Conservation (phyloP, 2,888 invertebrate genomes). For the Strigamia maritima region DNA sequence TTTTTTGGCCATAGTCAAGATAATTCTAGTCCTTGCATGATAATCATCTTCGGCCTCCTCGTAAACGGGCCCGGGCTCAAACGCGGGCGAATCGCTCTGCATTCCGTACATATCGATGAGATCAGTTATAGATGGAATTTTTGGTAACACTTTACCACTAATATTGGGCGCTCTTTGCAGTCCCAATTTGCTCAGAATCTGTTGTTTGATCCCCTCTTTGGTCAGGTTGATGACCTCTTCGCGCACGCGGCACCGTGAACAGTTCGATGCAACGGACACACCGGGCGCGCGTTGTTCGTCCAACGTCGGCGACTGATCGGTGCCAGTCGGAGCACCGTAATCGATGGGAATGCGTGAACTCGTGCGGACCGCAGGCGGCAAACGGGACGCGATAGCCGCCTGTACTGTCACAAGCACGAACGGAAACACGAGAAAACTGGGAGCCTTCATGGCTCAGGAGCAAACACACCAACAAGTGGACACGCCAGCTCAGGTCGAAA, state of each 20-base stretch:
- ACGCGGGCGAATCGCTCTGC: conserved; percentile 54
- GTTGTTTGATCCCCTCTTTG: conserved; percentile 61
- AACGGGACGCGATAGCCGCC: neutral
- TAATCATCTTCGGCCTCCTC: conserved; percentile 65
- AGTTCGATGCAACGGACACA: conserved; percentile 45
- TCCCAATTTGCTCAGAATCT: conserved; percentile 61
- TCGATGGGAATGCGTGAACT: conserved; percentile 4
- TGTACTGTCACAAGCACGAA: conserved; percentile 20
- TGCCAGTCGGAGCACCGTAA: neutral
- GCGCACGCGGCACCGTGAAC: conserved; percentile 58
- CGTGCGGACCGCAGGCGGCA: neutral
- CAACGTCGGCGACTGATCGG: neutral
- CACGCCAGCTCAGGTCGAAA: conserved; percentile 19
- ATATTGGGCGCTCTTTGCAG: conserved; percentile 63
- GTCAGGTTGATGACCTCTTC: conserved; percentile 60
- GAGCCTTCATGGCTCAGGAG: conserved; percentile 29
- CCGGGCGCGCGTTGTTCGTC: conserved; percentile 25
- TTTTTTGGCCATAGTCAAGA: conserved; percentile 65
- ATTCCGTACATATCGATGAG: conserved; percentile 56
- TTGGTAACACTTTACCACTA: conserved; percentile 60
- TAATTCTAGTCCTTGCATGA: conserved; percentile 65
- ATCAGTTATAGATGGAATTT: conserved; percentile 56
- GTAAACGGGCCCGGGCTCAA: conserved; percentile 55
- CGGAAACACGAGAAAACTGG: neutral
- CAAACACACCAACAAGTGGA: conserved; percentile 27